These are phyloP conservation scores for Rhabdomys dilectus DNA, from an alignment of 2,113 vertebrate species.

Conservation along the genomic window DNA sequence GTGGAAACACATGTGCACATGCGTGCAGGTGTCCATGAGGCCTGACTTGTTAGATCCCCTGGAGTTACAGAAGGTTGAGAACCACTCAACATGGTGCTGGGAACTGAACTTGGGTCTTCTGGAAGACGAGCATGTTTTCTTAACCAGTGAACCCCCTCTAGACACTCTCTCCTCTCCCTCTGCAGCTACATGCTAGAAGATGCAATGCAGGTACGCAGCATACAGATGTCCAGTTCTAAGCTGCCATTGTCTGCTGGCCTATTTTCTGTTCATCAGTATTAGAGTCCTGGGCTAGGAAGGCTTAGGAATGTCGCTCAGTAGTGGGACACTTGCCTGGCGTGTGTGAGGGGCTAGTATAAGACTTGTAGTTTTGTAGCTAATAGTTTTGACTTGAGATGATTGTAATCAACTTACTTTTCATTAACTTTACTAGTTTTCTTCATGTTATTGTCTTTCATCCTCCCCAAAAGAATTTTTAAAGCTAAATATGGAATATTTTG, in stretches of 20 bases:
- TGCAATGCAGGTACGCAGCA: background rate
- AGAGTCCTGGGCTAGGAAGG: background rate
- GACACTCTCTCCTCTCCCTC: background rate
- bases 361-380: background rate
- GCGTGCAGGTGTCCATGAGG: background rate
- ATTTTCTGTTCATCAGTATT: background rate
- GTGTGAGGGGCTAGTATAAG: too few relatives aligned
- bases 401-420: slow-evolving; percentile 41
- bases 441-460: slow-evolving; percentile 26
- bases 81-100: background rate
- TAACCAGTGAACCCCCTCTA: background rate
- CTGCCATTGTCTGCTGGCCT: background rate
- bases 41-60: background rate
- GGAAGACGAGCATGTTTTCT: background rate
- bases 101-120: background rate
- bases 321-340: background rate
- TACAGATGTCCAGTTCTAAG: background rate
- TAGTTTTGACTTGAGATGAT: slow-evolving; percentile 5
- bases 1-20: too few relatives aligned
- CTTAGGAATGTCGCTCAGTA: background rate
- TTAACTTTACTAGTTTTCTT: background rate
- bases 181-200: background rate
- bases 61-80: background rate
- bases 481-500: background rate
- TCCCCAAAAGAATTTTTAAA: background rate